Evolutionary conservation across 2,797 vertebrate species (phyloP).

Genomic region (Petrocephalus schoutedeni): DNA sequence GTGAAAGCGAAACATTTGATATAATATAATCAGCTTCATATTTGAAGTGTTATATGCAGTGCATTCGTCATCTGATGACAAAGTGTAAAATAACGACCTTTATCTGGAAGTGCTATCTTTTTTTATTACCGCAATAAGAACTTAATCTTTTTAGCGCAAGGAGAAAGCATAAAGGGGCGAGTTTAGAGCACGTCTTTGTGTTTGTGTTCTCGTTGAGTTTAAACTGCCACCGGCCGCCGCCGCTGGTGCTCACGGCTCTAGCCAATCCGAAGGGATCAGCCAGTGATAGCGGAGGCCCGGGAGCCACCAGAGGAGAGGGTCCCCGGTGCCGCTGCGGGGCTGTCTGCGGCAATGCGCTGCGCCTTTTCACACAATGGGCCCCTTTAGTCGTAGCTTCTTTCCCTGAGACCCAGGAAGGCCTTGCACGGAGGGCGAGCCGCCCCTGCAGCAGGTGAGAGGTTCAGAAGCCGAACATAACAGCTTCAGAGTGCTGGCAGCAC

Average conservation of each 20-base stretch:
- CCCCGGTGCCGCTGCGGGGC: neutral
- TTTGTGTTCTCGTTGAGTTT: neutral
- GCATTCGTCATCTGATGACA: conserved; percentile 37
- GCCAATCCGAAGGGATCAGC: conserved; percentile 1
- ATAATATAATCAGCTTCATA: conserved; percentile 37
- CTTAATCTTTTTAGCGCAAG: conserved; percentile 7
- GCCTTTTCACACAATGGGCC: neutral
- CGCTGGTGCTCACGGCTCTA: neutral
- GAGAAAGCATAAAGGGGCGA: neutral
- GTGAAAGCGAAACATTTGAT: conserved; percentile 38
- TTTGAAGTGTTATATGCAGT: conserved; percentile 28
- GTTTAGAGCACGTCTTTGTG: neutral
- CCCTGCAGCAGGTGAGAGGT: neutral
- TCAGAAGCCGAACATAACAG: neutral
- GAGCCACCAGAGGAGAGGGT: neutral
- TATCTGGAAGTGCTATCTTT: conserved; percentile 3
- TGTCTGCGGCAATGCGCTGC: neutral
- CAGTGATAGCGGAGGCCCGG: neutral
- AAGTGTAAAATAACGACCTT: conserved; percentile 1
- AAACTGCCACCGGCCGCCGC: neutral
- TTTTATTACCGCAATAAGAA: neutral
- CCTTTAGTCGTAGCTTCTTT: neutral
- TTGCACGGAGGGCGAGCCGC: neutral
- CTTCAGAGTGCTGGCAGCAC: neutral
- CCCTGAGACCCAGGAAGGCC: neutral